Percentiles rank a stretch among this genome's conserved stretches.
phyloP scores from a whole-genome alignment of 1,140 invertebrate genomes.

The Heliconius himera region DNA sequence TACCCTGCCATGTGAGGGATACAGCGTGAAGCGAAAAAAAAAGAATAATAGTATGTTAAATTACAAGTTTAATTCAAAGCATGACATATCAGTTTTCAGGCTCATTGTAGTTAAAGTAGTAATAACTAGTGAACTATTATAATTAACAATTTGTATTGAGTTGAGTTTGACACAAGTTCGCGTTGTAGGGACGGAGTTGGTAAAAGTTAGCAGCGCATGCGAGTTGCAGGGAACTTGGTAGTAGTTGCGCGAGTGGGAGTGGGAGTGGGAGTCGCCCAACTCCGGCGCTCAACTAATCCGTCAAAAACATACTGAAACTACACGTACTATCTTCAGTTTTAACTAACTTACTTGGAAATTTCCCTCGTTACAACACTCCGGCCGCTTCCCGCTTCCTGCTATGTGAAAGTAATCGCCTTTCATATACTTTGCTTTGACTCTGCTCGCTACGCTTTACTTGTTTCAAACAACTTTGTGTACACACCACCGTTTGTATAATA shows the following conservation, averaged over 20 bases:
- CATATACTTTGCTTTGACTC: conserved; percentile 32
- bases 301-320: conserved; percentile 52
- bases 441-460: conserved; percentile 16
- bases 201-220: conserved; percentile 30
- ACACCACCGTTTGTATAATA: not conserved
- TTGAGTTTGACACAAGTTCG: conserved; percentile 26
- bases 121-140: conserved; percentile 5
- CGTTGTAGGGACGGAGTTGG: conserved; percentile 21
- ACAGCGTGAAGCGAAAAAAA: too few relatives aligned
- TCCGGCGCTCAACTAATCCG: conserved; percentile 49
- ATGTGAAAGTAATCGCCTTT: conserved; percentile 36
- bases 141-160: conserved; percentile 29
- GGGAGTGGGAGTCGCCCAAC: conserved; percentile 16
- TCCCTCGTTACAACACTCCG: conserved; percentile 35
- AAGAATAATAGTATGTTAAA: too few relatives aligned
- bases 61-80: not conserved
- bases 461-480: conserved; percentile 14
- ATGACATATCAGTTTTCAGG: not conserved
- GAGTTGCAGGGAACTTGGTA: conserved; percentile 29
- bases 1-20: too few relatives aligned
- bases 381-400: conserved; percentile 29
- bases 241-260: conserved; percentile 19
- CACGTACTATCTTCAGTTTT: conserved; percentile 45
- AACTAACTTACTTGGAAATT: conserved; percentile 36
- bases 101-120: not conserved